Base-by-base conservation (phyloP, 1,140 invertebrate genomes). In the Andrena cerasifolii region DNA sequence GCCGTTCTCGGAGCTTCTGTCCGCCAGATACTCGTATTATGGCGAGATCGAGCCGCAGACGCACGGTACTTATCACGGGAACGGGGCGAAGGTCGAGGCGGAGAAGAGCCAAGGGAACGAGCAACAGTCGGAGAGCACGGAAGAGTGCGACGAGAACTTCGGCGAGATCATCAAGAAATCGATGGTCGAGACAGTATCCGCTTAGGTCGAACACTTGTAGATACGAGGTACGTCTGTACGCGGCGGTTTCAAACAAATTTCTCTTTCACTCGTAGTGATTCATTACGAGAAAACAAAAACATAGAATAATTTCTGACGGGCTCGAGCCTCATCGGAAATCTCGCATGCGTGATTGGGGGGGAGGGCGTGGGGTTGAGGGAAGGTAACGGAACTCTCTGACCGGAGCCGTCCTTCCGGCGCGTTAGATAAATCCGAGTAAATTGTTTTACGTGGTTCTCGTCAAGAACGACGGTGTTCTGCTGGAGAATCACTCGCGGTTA, bases 161-260 rank as follows among this genome's bases (percentile, higher is more conserved):
- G 97, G 97, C 49, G 97, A 98, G 93, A 97, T 98, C 77, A 98
- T 98, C 79, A 98, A 97, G 92, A 97, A 98, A 92, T 96, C 97
- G 43, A 97, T 98, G 94, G 97, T 98, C 84, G 97, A 98, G 93
- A 97, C 96, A 86, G 97, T 97, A 74, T 96, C 96, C 86, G 96
- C 96, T 91, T 97, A 95, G 56, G 80, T 31, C 26, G 12, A 40
- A 33, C 40, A 40, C 36, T 40, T 33, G 54, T 67, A 68, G 72
- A 54, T 70, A 63, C 49, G 24, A 65, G 36, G 36, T 54, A 33
- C 31, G 18, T 40, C 24, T 59, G 31, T n/a, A 21, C n/a, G 53
- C 65, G 18, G 53, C 65, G 18, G n/a, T 12, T 49, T 36, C 24
- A 43, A 59, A 59, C 45, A 5, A 21, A 12, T 4, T 40, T 18